Conservation (phyloP, 1,140 invertebrate genomes). For the Ceratosolen solmsi region DNA sequence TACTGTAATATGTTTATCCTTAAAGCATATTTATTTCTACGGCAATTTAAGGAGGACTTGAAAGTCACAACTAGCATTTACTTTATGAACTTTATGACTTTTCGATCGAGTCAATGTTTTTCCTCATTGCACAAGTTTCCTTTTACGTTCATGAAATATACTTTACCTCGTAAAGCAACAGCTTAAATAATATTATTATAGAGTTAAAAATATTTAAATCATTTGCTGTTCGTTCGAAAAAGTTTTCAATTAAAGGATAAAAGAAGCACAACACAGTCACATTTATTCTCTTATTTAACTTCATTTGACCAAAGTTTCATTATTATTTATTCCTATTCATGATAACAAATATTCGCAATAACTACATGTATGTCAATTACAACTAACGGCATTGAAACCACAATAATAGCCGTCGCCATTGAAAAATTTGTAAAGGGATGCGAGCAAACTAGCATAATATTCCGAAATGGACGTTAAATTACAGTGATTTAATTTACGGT, state of each 20-base stretch:
- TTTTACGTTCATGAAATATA: not conserved
- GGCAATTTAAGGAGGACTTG: not conserved
- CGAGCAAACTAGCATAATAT: no score
- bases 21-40: not conserved
- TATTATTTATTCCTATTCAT: no score
- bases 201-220: not conserved
- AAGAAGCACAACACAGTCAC: not conserved
- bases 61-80: not conserved
- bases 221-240: not conserved
- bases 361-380: no score
- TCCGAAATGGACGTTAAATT: no score
- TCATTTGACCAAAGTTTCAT: no score
- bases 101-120: constrained; percentile 1
- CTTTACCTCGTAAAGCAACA: not conserved
- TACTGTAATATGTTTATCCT: not conserved
- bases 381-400: no score
- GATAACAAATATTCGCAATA: no score
- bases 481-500: no score
- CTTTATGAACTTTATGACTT: constrained; percentile 1
- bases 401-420: no score
- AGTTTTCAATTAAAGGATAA: not conserved
- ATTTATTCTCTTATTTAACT: no score
- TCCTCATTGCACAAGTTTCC: not conserved
- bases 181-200: not conserved
- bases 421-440: no score